Conservation (phyloP, 2,888 invertebrate genomes). For the Dinocampus coccinellae region DNA sequence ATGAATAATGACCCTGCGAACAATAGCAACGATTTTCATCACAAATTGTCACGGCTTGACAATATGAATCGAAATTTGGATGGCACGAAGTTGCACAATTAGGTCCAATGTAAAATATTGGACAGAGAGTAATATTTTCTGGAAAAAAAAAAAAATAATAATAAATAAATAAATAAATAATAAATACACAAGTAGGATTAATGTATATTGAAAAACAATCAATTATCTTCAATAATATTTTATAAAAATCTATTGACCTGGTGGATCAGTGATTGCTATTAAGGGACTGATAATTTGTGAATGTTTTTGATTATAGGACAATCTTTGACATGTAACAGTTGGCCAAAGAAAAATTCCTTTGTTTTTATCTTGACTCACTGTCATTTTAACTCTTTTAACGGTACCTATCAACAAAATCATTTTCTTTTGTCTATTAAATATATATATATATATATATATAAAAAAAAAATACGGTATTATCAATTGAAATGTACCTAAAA, state of each 20-base stretch:
- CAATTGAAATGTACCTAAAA: conserved; percentile 34
- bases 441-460: neutral
- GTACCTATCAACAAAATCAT: conserved; percentile 34
- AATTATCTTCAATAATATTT: neutral
- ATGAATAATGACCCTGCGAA: conserved; percentile 42
- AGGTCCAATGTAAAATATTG: conserved; percentile 42
- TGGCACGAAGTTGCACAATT: conserved; percentile 44
- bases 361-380: conserved; percentile 29
- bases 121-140: conserved; percentile 42
- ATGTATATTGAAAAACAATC: neutral
- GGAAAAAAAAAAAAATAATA: neutral
- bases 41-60: conserved; percentile 42
- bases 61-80: conserved; percentile 29
- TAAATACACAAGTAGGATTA: too few species aligned
- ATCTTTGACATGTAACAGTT: conserved; percentile 50
- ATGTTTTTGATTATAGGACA: conserved; percentile 42
- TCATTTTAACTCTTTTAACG: conserved; percentile 38
- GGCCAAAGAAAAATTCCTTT: conserved; percentile 39
- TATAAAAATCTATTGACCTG: neutral
- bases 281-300: conserved; percentile 24
- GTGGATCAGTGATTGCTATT: neutral
- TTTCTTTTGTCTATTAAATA: neutral
- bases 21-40: conserved; percentile 49
- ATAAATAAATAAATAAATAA: neutral
- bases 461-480: neutral